These are phyloP conservation scores for Pseudorasbora parva DNA, from an alignment of 2,113 vertebrate genomes.

Conservation along the genomic window DNA sequence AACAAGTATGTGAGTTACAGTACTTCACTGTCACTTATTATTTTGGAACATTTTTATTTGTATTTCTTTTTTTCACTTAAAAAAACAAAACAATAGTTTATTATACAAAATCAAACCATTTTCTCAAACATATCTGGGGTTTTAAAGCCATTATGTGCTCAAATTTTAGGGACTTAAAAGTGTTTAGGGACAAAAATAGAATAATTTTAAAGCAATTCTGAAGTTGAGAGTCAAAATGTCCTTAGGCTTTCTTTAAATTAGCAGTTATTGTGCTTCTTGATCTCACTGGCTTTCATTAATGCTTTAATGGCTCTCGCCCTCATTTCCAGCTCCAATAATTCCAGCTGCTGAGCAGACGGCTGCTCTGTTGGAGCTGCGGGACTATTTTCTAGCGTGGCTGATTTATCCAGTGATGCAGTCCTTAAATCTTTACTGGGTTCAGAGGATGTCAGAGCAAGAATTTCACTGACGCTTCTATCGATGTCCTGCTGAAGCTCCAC, in stretches of 20 bases:
- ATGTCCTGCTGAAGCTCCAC: constrained; percentile 86
- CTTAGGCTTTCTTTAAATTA: no score
- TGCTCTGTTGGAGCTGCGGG: constrained; percentile 74
- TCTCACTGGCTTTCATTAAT: constrained; percentile 93
- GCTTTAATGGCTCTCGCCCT: constrained; percentile 96
- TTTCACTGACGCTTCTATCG: constrained; percentile 94
- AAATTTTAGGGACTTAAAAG: not conserved
- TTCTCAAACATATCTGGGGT: not conserved
- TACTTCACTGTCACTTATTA: no score
- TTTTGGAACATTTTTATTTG: no score
- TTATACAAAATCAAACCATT: not conserved
- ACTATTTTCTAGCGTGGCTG: constrained; percentile 5
- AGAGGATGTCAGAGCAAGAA: constrained; percentile 80
- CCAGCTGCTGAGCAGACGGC: constrained; percentile 93
- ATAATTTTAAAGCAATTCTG: no score
- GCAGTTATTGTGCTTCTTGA: constrained; percentile 71
- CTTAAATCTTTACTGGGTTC: constrained; percentile 66
- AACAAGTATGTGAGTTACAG: no score
- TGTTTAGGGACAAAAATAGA: not conserved
- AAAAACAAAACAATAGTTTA: not conserved
- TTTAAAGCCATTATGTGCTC: not conserved
- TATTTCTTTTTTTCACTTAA: no score
- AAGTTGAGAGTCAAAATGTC: no score
- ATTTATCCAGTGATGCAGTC: constrained; percentile 38
- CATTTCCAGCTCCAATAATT: constrained; percentile 96